These are phyloP conservation scores for Oikopleura albicans DNA, from an alignment of 23 tunicate species.

Conservation along the genomic window DNA sequence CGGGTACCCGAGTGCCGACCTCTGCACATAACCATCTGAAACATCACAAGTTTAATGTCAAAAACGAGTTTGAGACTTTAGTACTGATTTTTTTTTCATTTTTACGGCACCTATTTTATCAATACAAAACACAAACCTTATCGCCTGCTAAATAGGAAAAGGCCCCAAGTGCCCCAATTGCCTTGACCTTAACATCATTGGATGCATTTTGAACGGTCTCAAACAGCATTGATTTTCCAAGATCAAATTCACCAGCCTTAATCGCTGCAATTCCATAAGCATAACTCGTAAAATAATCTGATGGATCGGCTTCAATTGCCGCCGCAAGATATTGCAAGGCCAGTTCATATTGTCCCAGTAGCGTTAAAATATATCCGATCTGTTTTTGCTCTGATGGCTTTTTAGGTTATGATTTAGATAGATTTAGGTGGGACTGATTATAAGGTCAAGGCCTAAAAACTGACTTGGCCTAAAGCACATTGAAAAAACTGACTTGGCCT, in stretches of 20 bases:
- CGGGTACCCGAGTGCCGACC: too few relatives aligned
- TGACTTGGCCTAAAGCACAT: too few relatives aligned
- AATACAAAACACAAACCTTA: too few relatives aligned
- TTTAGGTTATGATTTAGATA: too few relatives aligned
- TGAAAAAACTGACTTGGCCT: too few relatives aligned
- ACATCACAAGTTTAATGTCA: too few relatives aligned
- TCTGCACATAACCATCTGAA: too few relatives aligned
- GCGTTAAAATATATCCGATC: neutral
- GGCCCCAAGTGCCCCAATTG: neutral
- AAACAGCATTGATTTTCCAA: neutral
- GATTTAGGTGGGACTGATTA: too few relatives aligned
- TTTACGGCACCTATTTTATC: too few relatives aligned
- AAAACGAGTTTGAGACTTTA: too few relatives aligned
- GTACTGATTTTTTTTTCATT: too few relatives aligned
- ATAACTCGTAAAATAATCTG: neutral
- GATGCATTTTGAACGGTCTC: neutral
- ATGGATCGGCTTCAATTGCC: neutral
- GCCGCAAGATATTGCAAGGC: neutral
- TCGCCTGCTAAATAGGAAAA: neutral
- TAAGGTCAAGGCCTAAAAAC: too few relatives aligned
- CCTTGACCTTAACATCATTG: neutral
- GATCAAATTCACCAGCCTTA: neutral
- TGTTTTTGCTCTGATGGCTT: neutral
- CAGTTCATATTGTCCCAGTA: neutral
- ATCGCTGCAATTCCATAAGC: neutral